Conservation (phyloP, 2,888 invertebrate species). For the Cacoxenus indagator region DNA sequence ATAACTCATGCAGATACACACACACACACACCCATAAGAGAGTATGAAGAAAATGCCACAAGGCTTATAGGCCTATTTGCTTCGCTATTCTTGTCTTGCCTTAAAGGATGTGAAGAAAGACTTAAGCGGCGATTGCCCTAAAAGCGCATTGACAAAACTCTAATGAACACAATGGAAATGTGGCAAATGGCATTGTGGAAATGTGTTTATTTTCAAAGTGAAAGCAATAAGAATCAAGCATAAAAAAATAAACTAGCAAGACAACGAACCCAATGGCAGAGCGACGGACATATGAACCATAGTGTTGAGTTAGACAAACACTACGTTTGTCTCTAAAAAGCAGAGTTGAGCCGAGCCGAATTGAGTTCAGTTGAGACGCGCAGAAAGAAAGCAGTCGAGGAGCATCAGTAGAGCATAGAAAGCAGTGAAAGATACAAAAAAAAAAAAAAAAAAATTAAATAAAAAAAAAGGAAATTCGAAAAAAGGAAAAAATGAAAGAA, state of each 20-base stretch:
- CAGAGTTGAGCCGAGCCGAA: not conserved
- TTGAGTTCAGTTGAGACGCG: conserved; percentile 28
- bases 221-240: conserved; percentile 14
- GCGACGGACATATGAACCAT: conserved; percentile 29
- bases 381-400: conserved; percentile 42
- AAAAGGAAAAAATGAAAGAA: conserved; percentile 36
- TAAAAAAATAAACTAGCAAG: conserved; percentile 40
- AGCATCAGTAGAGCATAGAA: conserved; percentile 33
- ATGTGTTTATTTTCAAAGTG: conserved; percentile 48
- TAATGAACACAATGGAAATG: conserved; percentile 14
- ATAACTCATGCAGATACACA: no score
- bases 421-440: conserved; percentile 15
- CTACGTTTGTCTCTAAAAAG: not conserved
- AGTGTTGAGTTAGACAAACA: conserved; percentile 20
- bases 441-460: conserved; percentile 24
- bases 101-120: not conserved
- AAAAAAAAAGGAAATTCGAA: conserved; percentile 26
- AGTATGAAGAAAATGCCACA: not conserved
- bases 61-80: not conserved
- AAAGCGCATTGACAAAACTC: conserved; percentile 5
- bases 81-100: not conserved
- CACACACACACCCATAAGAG: no score
- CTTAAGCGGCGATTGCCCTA: not conserved
- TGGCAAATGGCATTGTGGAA: conserved; percentile 14
- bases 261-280: not conserved